Conservation (phyloP, 2,113 vertebrate genomes). For the Pluvianellus socialis region DNA sequence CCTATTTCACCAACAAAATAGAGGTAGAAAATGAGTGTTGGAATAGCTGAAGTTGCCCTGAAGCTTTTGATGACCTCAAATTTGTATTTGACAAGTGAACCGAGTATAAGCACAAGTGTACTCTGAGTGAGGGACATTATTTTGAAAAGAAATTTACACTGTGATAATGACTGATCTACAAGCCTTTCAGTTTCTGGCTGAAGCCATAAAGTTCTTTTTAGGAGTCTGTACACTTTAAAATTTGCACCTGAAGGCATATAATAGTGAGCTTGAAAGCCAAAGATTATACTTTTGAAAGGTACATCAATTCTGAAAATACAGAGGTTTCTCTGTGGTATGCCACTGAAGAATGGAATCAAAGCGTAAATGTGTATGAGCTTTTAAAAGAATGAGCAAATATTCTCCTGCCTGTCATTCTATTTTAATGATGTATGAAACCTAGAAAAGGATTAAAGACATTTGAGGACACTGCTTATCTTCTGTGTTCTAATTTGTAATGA, state of each 20-base stretch:
- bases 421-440: slow-evolving; percentile 27
- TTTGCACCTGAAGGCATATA: slow-evolving; percentile 77
- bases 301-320: slow-evolving; percentile 78
- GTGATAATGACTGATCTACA: slow-evolving; percentile 73
- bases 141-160: slow-evolving; percentile 79
- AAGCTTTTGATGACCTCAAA: slow-evolving; percentile 74
- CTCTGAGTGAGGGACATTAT: slow-evolving; percentile 78
- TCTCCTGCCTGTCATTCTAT: slow-evolving; percentile 1
- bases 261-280: slow-evolving; percentile 77
- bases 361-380: slow-evolving; percentile 26
- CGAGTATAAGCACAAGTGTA: slow-evolving; percentile 72
- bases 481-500: slow-evolving; percentile 11
- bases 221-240: slow-evolving; percentile 77
- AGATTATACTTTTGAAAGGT: slow-evolving; percentile 79
- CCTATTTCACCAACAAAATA: slow-evolving; percentile 72
- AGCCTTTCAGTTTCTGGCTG: slow-evolving; percentile 71
- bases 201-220: slow-evolving; percentile 74
- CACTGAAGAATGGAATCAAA: slow-evolving; percentile 55
- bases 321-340: slow-evolving; percentile 63
- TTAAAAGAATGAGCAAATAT: slow-evolving; percentile 8
- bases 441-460: slow-evolving; percentile 41
- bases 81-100: slow-evolving; percentile 87
- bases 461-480: background rate
- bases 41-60: slow-evolving; percentile 72
- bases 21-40: slow-evolving; percentile 78